Evolutionary conservation across 2,888 invertebrate genomes (phyloP).

Genomic region (Eudasyphora cyanicolor): DNA sequence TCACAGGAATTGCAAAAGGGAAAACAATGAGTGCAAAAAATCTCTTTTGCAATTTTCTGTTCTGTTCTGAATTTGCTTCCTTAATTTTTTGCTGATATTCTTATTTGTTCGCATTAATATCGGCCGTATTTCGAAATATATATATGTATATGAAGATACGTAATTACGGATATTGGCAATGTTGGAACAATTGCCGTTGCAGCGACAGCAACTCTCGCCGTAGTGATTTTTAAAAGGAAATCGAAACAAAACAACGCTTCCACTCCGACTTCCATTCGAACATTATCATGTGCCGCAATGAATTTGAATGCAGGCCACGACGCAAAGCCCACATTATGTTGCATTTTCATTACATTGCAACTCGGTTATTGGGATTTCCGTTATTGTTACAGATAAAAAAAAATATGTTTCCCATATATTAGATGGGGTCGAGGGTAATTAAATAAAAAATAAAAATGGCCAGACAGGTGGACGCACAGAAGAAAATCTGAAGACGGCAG

Average conservation of each 20-base stretch:
- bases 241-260: background rate
- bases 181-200: background rate
- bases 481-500: background rate
- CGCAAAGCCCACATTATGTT: conserved; percentile 9
- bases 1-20: background rate
- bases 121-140: background rate
- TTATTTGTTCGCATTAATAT: conserved; percentile 26
- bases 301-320: background rate
- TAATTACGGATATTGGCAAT: conserved; percentile 14
- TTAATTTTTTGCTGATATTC: background rate
- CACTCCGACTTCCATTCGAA: background rate
- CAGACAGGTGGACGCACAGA: background rate
- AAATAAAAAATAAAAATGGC: no score
- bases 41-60: background rate
- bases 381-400: no score
- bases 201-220: background rate
- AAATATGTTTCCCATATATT: background rate
- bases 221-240: no score
- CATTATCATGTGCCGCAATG: background rate
- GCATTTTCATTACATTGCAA: conserved; percentile 19
- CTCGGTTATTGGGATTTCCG: background rate
- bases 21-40: conserved; percentile 1
- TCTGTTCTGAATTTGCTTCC: background rate
- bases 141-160: background rate
- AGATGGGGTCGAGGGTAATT: background rate